Evolutionary conservation across 2,797 vertebrate species (phyloP), one percentile per base, ranked within the genome.

Genomic region (Hylomyscus alleni): DNA sequence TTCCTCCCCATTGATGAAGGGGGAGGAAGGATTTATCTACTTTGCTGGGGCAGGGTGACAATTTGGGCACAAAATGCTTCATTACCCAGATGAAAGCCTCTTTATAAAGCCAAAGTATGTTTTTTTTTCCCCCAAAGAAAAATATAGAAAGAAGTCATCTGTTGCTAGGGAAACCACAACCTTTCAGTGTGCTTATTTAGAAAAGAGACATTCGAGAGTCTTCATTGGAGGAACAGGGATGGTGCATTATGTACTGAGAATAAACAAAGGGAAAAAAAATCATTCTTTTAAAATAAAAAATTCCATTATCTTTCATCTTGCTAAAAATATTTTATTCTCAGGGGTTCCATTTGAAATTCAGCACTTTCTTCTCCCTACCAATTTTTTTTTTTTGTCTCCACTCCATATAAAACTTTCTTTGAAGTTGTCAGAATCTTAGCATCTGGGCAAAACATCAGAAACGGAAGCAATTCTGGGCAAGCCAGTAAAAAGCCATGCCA

Each of bases 161-260:
- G 98, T 98, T 97, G 97, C 97, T 96, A 97, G 54, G 97, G 98
- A 97, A 98, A 98, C 97, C 78, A 86, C 92, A 97, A 97, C 94
- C 96, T 97, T 98, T 96, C 31, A 24, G 82, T 95, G 81, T 89
- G 94, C 95, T 97, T 97, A 95, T 96, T 97, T 97, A 96, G 93
- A 93, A 94, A 96, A 97, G 56, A 97, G 81, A 95, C 72, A 80
- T 96, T 97, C 87, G 93, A 97, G 97, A 96, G 62, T 95, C 83
- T 91, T 82, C 93, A 60, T 72, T 75, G 86, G 77, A 96, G 93
- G 92, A 95, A 84, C 60, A 95, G 89, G 92, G 83, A 86, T 60
- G 78, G 62, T 89, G 78, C 90, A 91, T 91, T 95, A 83, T 85
- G 86, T 92, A 77, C 65, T 91, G 75, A 94, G 94, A 92, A 96